Evolutionary conservation across 2,797 vertebrate genomes (phyloP), one percentile per base, ranked within the genome.

Genomic region (Pogonophryne albipinna): DNA sequence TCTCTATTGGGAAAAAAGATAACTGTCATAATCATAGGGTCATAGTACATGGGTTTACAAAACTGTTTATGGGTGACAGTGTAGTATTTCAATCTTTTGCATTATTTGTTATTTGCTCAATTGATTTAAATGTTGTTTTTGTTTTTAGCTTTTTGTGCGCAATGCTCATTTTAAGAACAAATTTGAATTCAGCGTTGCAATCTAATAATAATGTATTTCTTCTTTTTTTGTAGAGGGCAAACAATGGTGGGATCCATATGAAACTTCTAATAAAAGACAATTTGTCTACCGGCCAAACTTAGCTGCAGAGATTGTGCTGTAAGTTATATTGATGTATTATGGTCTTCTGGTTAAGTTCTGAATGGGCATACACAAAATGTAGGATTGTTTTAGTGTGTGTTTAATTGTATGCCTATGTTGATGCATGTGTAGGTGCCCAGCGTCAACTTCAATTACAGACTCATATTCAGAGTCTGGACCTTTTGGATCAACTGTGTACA

Each of bases 181-280:
- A 27, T 23, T 1, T 57, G 44, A 59, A 67, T 72, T 42, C n/a
- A 61, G 4, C 20, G 13, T 46, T 45, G 12, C 1, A 3, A 23
- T 70, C 17, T 44, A 23, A 57, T 34, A 8, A 27, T 27, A 27
- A 27, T 9, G 5, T 10, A 16, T 46, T 57, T 74, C 70, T 73
- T 71, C 91, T 46, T 57, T 74, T 71, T 73, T 71, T 92, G 51
- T 53, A 93, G 92, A 90, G 82, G 77, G 73, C 17, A 84, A 89
- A n/a, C 84, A 62, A 27, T 75, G 58, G 69, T 96, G 95, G 94
- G 92, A 96, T 82, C 91, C 94, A 23, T 96, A 95, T 75, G 85
- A 96, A 85, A 96, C 95, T 45, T 95, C 94, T 4, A 87, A 92
- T 74, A 93, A 62, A 89, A 93, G 92, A 9, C 92, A 95, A 0